Base-by-base conservation (phyloP, 2,888 invertebrate species). In the Pasiphila rectangulata region DNA sequence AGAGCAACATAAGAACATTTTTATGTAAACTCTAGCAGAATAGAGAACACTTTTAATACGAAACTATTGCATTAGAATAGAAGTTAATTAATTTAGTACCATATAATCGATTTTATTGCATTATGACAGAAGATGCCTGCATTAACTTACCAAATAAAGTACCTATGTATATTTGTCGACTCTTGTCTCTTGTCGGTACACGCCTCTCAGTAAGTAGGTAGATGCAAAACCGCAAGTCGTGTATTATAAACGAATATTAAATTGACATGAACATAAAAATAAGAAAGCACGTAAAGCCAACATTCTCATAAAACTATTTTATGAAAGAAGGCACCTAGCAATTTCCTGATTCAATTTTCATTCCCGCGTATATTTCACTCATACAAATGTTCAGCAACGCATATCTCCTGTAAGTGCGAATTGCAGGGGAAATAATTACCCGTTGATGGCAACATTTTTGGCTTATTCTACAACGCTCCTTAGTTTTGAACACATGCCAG, bases 401-500 rank as follows among this genome's bases (percentile, higher is more conserved):
- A 66, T 69, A 63, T 67, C 61, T 59, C 66, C 62, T 58, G 44
- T 27, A 57, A 57, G 58, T 57, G 38, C 32, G 12, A 27, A 47
- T 42, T 40, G 35, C 30, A 42, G 37, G 48, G 48, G 29, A 43
- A 48, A 47, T 47, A 47, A 48, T 82, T 79, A 80, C 73, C 75
- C 67, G 67, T 72, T 72, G 68, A 67, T 75, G 70, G 72, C 69
- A 73, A 75, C 74, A 75, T 75, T 73, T n/a, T 75, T 64, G 66
- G 61, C 59, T 63, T 60, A 54, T 39, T 48, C 43, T 39, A 2
- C 13, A 10, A 4, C 5, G 43, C 29, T 21, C 48, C 10, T 2
- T 1, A 9, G 9, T 9, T 17, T 10, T 13, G 13, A 6, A 10
- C 10, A 19, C n/a, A 19, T 9, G 2, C n/a, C 2, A 9, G 1